phyloP scores from a whole-genome alignment of 2,797 vertebrate species.

The Argyrosomus regius region DNA sequence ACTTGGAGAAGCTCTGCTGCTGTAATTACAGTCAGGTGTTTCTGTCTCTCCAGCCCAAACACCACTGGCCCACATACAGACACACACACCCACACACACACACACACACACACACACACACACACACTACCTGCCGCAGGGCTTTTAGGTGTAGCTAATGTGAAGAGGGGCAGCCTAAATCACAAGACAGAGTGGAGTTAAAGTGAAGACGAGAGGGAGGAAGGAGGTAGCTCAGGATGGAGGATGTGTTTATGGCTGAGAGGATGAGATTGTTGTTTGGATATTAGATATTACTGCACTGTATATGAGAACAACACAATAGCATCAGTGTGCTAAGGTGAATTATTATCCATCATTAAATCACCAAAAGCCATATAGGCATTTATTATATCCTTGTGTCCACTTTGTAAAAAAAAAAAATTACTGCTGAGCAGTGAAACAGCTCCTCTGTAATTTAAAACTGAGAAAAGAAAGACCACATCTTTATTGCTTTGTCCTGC shows the following conservation, averaged over 20 bases:
- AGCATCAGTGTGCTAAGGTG: slow-evolving; percentile 24
- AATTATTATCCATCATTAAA: slow-evolving; percentile 35
- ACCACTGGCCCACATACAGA: slow-evolving; percentile 51
- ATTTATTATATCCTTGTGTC: slow-evolving; percentile 12
- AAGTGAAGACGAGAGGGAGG: slow-evolving; percentile 42
- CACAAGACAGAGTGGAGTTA: slow-evolving; percentile 40
- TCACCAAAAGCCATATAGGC: slow-evolving; percentile 1
- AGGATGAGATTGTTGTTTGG: slow-evolving; percentile 35
- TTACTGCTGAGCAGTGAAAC: slow-evolving; percentile 28
- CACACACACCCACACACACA: slow-evolving; percentile 35
- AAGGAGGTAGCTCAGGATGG: slow-evolving; percentile 34
- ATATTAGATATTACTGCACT: slow-evolving; percentile 8
- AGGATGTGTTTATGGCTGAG: slow-evolving; percentile 32
- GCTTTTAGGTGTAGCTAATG: slow-evolving; percentile 61
- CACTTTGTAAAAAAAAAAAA: slow-evolving; percentile 4
- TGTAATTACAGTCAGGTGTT: slow-evolving; percentile 77
- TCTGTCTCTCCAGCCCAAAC: slow-evolving; percentile 49
- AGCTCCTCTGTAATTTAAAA: slow-evolving; percentile 39
- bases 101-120: slow-evolving; percentile 26
- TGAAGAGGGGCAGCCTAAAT: slow-evolving; percentile 47
- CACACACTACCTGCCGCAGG: slow-evolving; percentile 39
- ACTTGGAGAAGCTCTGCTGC: slow-evolving; percentile 55
- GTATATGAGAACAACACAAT: slow-evolving; percentile 14
- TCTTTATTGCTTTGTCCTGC: slow-evolving; percentile 29
- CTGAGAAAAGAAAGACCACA: slow-evolving; percentile 12